Conservation (phyloP, 2,113 vertebrate genomes). For the Eurypyga helias region DNA sequence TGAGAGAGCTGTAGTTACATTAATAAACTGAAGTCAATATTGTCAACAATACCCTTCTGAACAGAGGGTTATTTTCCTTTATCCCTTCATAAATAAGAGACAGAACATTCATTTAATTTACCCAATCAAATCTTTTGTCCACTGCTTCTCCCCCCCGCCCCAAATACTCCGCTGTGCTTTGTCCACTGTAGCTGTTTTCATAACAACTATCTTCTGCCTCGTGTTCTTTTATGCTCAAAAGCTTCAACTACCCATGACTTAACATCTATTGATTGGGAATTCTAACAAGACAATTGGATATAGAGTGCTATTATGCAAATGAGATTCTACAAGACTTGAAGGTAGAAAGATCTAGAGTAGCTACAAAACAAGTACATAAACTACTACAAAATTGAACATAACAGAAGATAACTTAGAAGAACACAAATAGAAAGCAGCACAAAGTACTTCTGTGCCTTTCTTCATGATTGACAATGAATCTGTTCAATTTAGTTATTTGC, state of each 20-base stretch:
- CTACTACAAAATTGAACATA: background rate
- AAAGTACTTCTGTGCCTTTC: background rate
- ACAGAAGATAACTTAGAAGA: background rate
- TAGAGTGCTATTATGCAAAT: background rate
- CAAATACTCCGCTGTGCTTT: background rate
- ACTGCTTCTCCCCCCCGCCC: background rate
- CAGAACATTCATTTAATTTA: background rate
- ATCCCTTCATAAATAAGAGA: background rate
- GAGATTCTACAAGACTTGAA: background rate
- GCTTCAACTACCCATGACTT: background rate
- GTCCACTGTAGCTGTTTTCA: background rate
- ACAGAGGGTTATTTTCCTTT: background rate
- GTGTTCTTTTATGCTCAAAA: background rate
- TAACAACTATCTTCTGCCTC: background rate
- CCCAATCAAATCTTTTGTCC: background rate
- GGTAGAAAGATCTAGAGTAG: background rate
- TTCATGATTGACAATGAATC: background rate
- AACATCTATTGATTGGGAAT: background rate
- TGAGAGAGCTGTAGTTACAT: background rate
- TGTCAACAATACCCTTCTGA: background rate
- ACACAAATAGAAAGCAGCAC: background rate
- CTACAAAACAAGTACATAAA: background rate
- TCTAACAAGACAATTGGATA: background rate
- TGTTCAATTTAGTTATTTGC: background rate
- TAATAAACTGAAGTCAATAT: background rate